These are phyloP conservation scores for Spisula subtruncata DNA, from an alignment of 2,888 invertebrate species.

Conservation along the genomic window DNA sequence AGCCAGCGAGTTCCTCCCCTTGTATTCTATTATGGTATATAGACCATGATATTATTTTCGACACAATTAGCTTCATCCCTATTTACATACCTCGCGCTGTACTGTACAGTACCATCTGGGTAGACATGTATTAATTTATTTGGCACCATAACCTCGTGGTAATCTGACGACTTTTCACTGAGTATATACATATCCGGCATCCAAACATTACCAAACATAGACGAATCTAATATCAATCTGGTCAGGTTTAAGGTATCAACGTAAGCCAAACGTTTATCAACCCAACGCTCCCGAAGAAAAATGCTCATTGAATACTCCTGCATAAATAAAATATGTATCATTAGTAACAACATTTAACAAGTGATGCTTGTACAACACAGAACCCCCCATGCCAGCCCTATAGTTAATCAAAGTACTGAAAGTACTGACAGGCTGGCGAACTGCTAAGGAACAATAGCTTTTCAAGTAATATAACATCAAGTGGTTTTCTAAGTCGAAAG, in stretches of 20 bases:
- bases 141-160: slow-evolving; percentile 60
- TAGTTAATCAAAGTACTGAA: no score
- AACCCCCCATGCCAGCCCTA: no score
- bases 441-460: no score
- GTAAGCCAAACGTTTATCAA: slow-evolving; percentile 29
- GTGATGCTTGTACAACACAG: no score
- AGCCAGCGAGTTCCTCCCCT: no score
- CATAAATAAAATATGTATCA: background rate
- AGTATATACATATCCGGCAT: slow-evolving; percentile 61
- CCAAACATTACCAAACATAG: slow-evolving; percentile 51
- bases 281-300: slow-evolving; percentile 38
- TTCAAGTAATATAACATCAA: no score
- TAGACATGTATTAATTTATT: slow-evolving; percentile 65
- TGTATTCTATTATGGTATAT: no score
- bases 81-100: slow-evolving; percentile 50
- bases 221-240: slow-evolving; percentile 44
- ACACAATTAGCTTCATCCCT: no score
- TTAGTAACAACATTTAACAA: no score
- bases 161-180: slow-evolving; percentile 58
- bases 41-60: no score
- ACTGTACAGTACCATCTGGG: slow-evolving; percentile 63
- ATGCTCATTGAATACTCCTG: slow-evolving; percentile 47
- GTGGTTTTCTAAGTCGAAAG: no score
- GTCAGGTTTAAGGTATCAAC: slow-evolving; percentile 26
- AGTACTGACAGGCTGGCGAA: no score